phyloP scores from a whole-genome alignment of 2,888 invertebrate genomes.

The Tupiocoris notatus region DNA sequence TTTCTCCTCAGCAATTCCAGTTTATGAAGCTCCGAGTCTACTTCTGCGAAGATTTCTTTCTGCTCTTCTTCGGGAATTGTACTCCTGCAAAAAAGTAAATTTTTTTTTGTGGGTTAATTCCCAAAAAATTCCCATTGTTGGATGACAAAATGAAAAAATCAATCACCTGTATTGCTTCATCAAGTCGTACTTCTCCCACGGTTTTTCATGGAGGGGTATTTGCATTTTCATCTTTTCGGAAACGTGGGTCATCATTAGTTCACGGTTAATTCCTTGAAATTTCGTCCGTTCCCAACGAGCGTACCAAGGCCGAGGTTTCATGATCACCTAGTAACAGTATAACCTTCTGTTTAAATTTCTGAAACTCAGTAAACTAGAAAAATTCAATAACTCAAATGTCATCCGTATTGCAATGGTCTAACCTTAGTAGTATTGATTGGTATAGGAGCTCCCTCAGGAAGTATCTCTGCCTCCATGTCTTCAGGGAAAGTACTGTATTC shows the following conservation, averaged over 20 bases:
- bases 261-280: conserved; percentile 69
- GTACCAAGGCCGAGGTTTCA: conserved; percentile 86
- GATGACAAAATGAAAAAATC: no score
- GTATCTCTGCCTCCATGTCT: conserved; percentile 82
- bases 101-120: no score
- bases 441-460: conserved; percentile 73
- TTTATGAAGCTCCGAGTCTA: conserved; percentile 71
- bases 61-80: conserved; percentile 89
- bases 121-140: no score
- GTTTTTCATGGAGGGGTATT: conserved; percentile 58
- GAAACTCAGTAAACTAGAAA: no score
- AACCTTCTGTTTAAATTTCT: no score
- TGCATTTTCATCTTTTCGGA: conserved; percentile 55
- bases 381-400: no score
- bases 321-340: conserved; percentile 66
- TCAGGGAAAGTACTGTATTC: conserved; percentile 91
- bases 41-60: conserved; percentile 78
- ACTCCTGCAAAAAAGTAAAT: conserved; percentile 58
- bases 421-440: conserved; percentile 76
- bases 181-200: conserved; percentile 88
- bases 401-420: no score
- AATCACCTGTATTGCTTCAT: conserved; percentile 85
- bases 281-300: conserved; percentile 81
- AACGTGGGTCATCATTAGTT: conserved; percentile 59
- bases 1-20: conserved; percentile 66